Base-by-base conservation (phyloP, 2,113 vertebrate species). In the Gavialis gangeticus region DNA sequence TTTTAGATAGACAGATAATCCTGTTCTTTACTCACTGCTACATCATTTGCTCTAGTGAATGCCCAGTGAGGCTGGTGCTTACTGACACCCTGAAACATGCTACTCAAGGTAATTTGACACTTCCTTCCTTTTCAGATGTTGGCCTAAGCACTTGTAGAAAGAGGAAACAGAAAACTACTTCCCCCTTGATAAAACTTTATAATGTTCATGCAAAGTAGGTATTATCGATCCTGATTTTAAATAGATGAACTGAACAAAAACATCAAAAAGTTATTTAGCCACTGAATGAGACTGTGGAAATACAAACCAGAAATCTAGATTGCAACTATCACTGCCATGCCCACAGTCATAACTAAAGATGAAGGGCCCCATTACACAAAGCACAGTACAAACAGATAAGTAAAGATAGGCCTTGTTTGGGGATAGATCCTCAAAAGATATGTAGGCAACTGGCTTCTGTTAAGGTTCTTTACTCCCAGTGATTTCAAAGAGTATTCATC, bases 71-170 rank as follows among this genome's bases (percentile, higher is more conserved):
- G n/a, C 18, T 81, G 55, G 18, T 82, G 1, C 62, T 87, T 22
- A 81, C n/a, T 94, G 93, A 97, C 24, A 85, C 88, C 88, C 28
- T 63, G 13, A 83, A 82, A 30, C 56, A 85, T 66, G 82, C 82
- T 27, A 8, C 22, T 84, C 13, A 62, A 80, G 90, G 17, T 85
- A 87, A 78, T 81, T 25, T 59, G 82, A 87, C 46, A 82, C 89
- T 56, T 55, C 92, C 25, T 30, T 89, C 92, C 25, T 30, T 89
- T 28, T 80, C 21, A 87, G 82, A 94, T 59, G 3, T 28, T 67
- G n/a, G 85, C 15, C 3, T 28, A 83, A 62, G 56, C 85, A 76
- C 30, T 82, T 90, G 77, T 90, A 17, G 21, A 64, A 80, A 87
- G 9, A 10, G 83, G 76, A 91, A 71, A 89, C 59, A 80, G 67